A percentile compares a stretch with the other conserved stretches of the same genome.
Evolutionary conservation across 1,140 invertebrate genomes (phyloP).

Genomic region (Drosophila mayri): DNA sequence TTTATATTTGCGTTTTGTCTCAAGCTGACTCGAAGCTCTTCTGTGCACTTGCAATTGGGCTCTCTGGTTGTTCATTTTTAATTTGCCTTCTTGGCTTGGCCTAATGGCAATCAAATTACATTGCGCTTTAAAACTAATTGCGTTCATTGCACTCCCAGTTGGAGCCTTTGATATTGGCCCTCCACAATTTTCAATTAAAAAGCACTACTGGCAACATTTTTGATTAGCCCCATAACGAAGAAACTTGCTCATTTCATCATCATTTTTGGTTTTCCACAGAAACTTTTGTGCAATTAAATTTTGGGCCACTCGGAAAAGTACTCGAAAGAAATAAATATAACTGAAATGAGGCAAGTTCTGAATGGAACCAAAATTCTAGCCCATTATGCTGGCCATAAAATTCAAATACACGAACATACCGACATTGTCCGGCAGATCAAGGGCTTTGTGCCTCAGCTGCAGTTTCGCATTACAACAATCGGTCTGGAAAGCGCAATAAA

Average conservation of each 20-base stretch:
- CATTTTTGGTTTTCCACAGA: slow-evolving; percentile 27
- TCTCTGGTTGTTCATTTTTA: slow-evolving; percentile 37
- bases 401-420: slow-evolving; percentile 13
- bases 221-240: slow-evolving; percentile 28
- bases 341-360: slow-evolving; percentile 35
- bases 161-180: slow-evolving; percentile 25
- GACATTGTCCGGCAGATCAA: slow-evolving; percentile 38
- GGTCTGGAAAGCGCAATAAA: slow-evolving; percentile 61
- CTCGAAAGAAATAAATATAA: slow-evolving; percentile 30
- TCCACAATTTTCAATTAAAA: slow-evolving; percentile 66
- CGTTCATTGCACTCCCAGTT: slow-evolving; percentile 36
- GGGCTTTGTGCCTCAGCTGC: slow-evolving; percentile 47
- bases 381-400: slow-evolving; percentile 41
- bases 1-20: slow-evolving; percentile 59
- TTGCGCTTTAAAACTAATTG: slow-evolving; percentile 65
- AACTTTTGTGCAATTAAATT: slow-evolving; percentile 55
- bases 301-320: slow-evolving; percentile 9
- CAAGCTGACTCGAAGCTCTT: background rate
- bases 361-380: slow-evolving; percentile 21
- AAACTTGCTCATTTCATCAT: slow-evolving; percentile 44
- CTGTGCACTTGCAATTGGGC: slow-evolving; percentile 35
- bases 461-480: slow-evolving; percentile 45
- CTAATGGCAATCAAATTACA: slow-evolving; percentile 54
- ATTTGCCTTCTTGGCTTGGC: slow-evolving; percentile 41
- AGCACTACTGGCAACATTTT: slow-evolving; percentile 38